phyloP scores from a whole-genome alignment of 2,797 vertebrate species.

The Cyprinella venusta region DNA sequence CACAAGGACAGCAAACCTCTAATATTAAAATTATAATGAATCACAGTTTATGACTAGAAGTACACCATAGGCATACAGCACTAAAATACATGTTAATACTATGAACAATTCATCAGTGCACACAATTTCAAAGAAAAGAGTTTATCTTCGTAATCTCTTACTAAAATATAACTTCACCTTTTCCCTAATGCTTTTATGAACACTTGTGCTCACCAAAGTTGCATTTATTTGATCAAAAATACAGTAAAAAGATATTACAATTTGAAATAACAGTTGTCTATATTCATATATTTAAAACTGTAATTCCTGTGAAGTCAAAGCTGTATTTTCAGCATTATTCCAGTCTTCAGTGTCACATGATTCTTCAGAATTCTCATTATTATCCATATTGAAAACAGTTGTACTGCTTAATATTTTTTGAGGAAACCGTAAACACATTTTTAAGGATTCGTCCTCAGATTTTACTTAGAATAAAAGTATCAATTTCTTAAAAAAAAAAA shows the following conservation, averaged over 20 bases:
- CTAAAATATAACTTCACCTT: not conserved
- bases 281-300: not conserved
- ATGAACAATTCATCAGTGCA: not conserved
- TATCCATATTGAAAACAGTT: too few species aligned
- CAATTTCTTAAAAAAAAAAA: not conserved
- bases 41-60: conserved; percentile 39
- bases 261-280: not conserved
- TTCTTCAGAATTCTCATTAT: not conserved
- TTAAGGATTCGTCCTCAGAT: not conserved
- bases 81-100: conserved; percentile 5
- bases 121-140: not conserved
- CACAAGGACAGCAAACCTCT: conserved; percentile 2
- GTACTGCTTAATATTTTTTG: not conserved
- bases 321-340: not conserved
- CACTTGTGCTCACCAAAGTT: not conserved
- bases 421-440: not conserved
- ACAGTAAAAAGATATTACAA: not conserved
- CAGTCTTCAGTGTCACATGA: not conserved
- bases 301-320: not conserved
- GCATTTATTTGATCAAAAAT: conserved; percentile 14
- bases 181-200: not conserved
- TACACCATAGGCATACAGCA: conserved; percentile 13
- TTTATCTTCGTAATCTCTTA: not conserved
- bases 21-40: conserved; percentile 10
- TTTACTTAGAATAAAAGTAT: not conserved